Conservation (phyloP, 2,888 invertebrate genomes). For the Siphlonurus alternatus region DNA sequence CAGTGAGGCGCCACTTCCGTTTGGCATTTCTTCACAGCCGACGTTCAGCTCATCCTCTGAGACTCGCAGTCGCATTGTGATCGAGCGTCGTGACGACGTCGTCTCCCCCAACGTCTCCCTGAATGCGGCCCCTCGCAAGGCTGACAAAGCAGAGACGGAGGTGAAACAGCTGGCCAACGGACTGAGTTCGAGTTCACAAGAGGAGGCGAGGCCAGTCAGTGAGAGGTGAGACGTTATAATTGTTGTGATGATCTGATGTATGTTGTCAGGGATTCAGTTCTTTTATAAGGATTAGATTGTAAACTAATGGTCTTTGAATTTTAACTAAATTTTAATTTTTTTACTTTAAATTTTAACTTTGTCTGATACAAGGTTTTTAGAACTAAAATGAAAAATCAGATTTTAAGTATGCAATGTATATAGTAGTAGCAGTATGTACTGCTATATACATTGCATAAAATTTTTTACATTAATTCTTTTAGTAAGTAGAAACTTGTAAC, state of each 20-base stretch:
- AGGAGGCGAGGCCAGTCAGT: neutral
- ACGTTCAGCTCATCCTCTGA: slow-evolving; percentile 63
- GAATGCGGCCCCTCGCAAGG: neutral
- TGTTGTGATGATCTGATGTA: neutral
- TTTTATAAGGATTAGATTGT: too few species aligned
- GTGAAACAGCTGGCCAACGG: neutral
- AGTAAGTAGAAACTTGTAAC: too few species aligned
- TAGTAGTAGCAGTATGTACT: too few species aligned
- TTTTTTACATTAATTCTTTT: too few species aligned
- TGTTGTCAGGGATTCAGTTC: neutral
- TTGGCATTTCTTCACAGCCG: slow-evolving; percentile 14
- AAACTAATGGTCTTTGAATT: too few species aligned
- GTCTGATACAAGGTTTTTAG: too few species aligned
- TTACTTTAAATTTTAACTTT: too few species aligned
- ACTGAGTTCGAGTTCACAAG: neutral
- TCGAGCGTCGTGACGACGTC: slow-evolving; percentile 55
- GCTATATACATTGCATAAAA: too few species aligned
- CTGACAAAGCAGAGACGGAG: neutral
- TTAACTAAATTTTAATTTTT: too few species aligned
- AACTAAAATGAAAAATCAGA: too few species aligned
- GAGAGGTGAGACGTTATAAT: neutral
- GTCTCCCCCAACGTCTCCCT: slow-evolving; percentile 32
- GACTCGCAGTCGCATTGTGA: slow-evolving; percentile 60
- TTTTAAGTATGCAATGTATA: too few species aligned
- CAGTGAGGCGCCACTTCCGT: slow-evolving; percentile 23